phyloP scores from a whole-genome alignment of 2,113 vertebrate species.

The Gila orcuttii region DNA sequence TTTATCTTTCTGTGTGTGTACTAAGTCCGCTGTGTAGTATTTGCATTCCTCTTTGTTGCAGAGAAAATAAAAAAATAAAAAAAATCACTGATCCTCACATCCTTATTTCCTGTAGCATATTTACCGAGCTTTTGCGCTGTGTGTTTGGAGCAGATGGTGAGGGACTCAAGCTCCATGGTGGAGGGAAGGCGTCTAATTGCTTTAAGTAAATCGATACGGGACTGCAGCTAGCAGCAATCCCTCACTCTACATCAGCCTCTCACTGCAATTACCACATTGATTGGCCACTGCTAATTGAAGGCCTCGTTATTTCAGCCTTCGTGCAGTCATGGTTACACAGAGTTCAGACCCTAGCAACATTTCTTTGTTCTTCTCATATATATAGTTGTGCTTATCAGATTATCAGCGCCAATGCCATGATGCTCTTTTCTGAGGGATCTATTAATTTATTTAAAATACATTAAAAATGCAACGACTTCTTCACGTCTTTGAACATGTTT shows the following conservation, averaged over 20 bases:
- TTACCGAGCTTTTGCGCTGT: slow-evolving; percentile 47
- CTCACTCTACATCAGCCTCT: slow-evolving; percentile 66
- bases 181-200: slow-evolving; percentile 75
- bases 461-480: too few relatives aligned
- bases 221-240: slow-evolving; percentile 63
- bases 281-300: slow-evolving; percentile 72
- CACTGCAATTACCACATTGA: slow-evolving; percentile 76
- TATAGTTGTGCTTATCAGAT: too few relatives aligned
- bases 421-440: background rate
- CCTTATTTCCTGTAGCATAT: slow-evolving; percentile 47
- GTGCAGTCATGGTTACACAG: slow-evolving; percentile 55
- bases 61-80: slow-evolving; percentile 27
- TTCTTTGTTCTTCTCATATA: background rate
- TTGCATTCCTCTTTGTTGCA: slow-evolving; percentile 22
- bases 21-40: slow-evolving; percentile 12
- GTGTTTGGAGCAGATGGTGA: slow-evolving; percentile 69
- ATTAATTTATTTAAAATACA: too few relatives aligned
- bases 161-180: slow-evolving; percentile 68
- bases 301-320: slow-evolving; percentile 66
- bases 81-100: slow-evolving; percentile 42
- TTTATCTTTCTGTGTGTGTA: background rate
- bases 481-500: too few relatives aligned
- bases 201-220: slow-evolving; percentile 76
- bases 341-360: slow-evolving; percentile 49
- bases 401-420: too few relatives aligned